Base-by-base conservation (phyloP, 2,888 invertebrate species). In the Parnassius mnemosyne region DNA sequence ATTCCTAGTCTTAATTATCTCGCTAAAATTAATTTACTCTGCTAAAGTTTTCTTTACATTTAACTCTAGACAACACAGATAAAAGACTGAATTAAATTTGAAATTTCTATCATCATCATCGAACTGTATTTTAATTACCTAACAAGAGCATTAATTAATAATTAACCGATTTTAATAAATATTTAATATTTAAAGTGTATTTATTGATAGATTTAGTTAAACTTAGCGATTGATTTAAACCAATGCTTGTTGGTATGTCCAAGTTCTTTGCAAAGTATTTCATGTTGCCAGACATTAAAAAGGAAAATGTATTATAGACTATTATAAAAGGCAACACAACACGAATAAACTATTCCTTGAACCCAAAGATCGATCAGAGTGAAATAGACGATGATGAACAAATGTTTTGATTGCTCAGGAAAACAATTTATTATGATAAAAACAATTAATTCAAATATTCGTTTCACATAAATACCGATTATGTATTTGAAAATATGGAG, bases 1-100 rank as follows among this genome's bases (percentile, higher is more conserved):
- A 60, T 59, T 63, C 59, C 59, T 63, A 59, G 63, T 63, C 63
- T 63, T 59, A 63, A 63, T 63, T 63, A 63, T 63, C 51, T 51
- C 43, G 59, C 52, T 59, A 63, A 63, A 34, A 63, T 60, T 63
- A 63, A 59, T 63, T 63, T 59, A 58, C 63, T 54, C 55, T 34
- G 51, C 55, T 51, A n/a, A 56, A 63, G 59, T 63, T 63, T 63
- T 63, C 63, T 63, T 63, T 60, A 47, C 56, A 56, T 63, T 63
- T 63, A 59, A 59, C 47, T 59, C 63, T 55, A 63, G 63, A 43
- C 52, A 59, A 47, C 60, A 46, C 55, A 55, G 55, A 57, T 53
- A 56, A 53, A 47, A 47, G 42, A 56, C 59, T 44, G 47, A 46
- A 53, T 63, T 58, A 59, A 63, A 41, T 59, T 63, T n/a, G 16